Evolutionary conservation across 53 echinoderm and acorn worm genomes (phyloP), one percentile per base, ranked within the genome.

Genomic region (Holothuria leucospilota): DNA sequence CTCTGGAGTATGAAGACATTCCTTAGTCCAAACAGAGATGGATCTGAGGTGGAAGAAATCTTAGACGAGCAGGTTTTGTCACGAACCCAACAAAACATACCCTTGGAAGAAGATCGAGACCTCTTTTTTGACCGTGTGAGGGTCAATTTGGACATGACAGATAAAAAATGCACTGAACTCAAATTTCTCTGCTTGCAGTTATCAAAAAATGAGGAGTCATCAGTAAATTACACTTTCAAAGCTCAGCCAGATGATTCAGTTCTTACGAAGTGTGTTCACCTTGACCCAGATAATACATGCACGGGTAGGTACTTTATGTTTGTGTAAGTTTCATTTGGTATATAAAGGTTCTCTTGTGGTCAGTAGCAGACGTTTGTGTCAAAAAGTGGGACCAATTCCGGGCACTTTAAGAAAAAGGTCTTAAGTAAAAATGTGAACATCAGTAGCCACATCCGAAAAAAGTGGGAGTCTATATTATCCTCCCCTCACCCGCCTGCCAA

Each of bases 141-240:
- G 5, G 75, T 90, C 16, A 86, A 92, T 52, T 70, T 95, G 64
- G 86, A 99, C 84, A 99, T 99, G 99, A 16, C 83, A 18, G 82
- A 74, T 30, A 60, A 92, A 23, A 78, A 87, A 56, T 96, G 96
- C 30, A 13, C 26, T 20, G 77, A 94, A 8, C 89, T 91, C 25
- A 68, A 89, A 26, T 91, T 91, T 69, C 65, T 96, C 46, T 96
- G 96, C 72, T 87, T 95, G 68, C 61, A 89, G 78, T 87, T 96
- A 13, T 59, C 88, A 38, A 94, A 91, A 74, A 95, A 96, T 62
- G 91, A 89, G 49, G 77, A 87, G 2, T 90, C 96, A 21, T 91
- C 94, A 5, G 58, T 96, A 27, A 94, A 91, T 62, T 96, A 78
- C 68, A 90, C 89, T 15, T 85, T 96, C 67, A 78, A 81, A 34